Evolutionary conservation across 2,888 invertebrate species (phyloP), one percentile per base, ranked within the genome.

Genomic region (Hedychridium roseum): DNA sequence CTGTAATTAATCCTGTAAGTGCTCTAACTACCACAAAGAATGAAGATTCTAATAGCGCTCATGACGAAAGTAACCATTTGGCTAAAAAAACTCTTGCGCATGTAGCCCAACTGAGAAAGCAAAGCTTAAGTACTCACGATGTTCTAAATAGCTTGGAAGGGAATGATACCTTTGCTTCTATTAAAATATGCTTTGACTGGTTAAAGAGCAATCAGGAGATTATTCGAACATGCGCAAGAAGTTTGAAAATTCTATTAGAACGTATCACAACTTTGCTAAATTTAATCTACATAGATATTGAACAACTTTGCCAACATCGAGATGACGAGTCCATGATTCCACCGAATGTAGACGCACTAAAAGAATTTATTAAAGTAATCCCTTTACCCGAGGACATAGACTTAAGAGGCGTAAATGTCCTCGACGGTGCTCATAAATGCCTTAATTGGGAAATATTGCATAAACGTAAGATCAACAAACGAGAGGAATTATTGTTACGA

Each of bases 121-220:
- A 62, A 18, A 65, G 53, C 43, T 37, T 88, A 47, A 81, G 84
- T 61, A 75, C 83, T 2, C 21, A 55, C 37, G 83, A 84, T 46
- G 74, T 87, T 54, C 75, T 87, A 53, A 82, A 85, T 41, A 85
- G 86, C 56, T 80, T 88, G 30, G 73, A 81, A 17, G 85, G 84
- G 51, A 84, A 86, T 68, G 84, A 85, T 31, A 81, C 87, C 54
- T 73, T 92, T 21, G 81, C 85, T 20, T 86, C 88, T 55, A 84
- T 92, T 17, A 91, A 90, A 78, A 80, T 94, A 56, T 84, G 92
- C 53, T 89, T 88, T 72, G 93, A 94, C 76, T 95, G 94, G 95
- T 82, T 94, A 59, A 84, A 84, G 42, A 85, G 87, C 40, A 91
- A 94, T 78, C 85, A 88, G 42, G 88, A 90, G 53, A 86, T 94